phyloP scores from a whole-genome alignment of 2,797 vertebrate genomes.

The Ctenochaetus hawaiiensis region DNA sequence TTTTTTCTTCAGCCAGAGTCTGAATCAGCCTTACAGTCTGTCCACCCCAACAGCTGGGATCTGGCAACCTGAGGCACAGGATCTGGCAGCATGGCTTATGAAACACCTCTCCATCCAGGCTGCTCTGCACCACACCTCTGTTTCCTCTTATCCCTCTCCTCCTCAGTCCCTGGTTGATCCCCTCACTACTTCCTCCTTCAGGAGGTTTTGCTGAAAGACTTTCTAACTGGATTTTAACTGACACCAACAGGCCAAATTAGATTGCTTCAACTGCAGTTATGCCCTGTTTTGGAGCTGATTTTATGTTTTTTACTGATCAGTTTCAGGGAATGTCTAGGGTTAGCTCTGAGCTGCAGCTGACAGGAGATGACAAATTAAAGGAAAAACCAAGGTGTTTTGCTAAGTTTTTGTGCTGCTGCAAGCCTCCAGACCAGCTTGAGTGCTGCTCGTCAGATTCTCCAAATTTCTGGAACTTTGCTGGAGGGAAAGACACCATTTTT shows the following conservation, averaged over 20 bases:
- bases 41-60: conserved; percentile 51
- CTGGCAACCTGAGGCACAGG: conserved; percentile 44
- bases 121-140: conserved; percentile 42
- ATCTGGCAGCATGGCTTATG: conserved; percentile 60
- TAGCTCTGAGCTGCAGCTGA: conserved; percentile 16
- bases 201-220: conserved; percentile 29
- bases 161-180: conserved; percentile 33
- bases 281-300: not conserved
- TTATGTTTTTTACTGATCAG: not conserved
- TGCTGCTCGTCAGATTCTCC: not conserved
- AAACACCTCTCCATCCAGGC: conserved; percentile 66
- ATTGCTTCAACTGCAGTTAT: not conserved
- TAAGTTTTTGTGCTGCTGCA: not conserved
- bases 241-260: conserved; percentile 24
- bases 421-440: not conserved
- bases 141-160: conserved; percentile 44
- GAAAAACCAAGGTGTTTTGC: not conserved
- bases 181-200: conserved; percentile 37
- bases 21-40: conserved; percentile 35
- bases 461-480: not conserved
- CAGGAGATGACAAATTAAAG: not conserved
- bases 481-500: not conserved
- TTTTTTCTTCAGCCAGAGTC: conserved; percentile 32
- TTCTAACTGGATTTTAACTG: conserved; percentile 17
- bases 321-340: not conserved